Evolutionary conservation across 1,140 invertebrate species (phyloP), one percentile per base, ranked within the genome.

Genomic region (Cydia splendana): DNA sequence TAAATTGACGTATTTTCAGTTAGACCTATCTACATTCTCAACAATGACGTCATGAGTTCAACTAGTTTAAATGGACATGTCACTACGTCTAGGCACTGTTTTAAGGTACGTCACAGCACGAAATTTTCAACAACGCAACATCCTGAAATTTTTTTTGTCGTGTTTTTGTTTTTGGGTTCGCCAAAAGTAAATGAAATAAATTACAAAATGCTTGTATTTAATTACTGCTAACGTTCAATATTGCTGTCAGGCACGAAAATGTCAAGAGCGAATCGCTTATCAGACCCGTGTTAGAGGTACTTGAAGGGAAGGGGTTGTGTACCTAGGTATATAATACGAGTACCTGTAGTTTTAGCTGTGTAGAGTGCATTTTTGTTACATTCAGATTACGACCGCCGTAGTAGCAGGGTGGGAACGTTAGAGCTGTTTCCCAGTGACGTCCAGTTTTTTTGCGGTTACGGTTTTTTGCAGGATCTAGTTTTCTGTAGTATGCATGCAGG

Each of bases 101-200:
- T 67, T 67, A 71, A 71, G 67, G 67, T 38, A 34, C 30, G 38
- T 20, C 67, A 71, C 67, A 69, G 65, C 65, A 69, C 65, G 30
- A 20, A 53, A 18, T 18, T 53, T 53, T 71, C 15, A 71, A 71
- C 30, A 34, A n/a, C 2, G 2, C 24, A 30, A 28, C 24, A 69
- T 71, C 12, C 67, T 71, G 38, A 71, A 42, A 71, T 38, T 18
- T 13, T 34, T 67, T 69, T 62, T 24, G 57, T 10, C 9, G 51
- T n/a, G 65, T 34, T 65, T 28, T 28, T 65, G 65, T 13, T 24
- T 65, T 28, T 65, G 38, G 9, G 38, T 42, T 6, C 9, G 10
- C 13, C 62, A 7, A 13, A 67, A 13, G 15, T 38, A 71, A 38
- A 38, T 42, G 15, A 42, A 42, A 45, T 24, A 45, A 34, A 67